A percentile compares a stretch with the other conserved stretches of the same genome.
phyloP scores from a whole-genome alignment of 2,797 vertebrate species.

The Spatula versicolor region DNA sequence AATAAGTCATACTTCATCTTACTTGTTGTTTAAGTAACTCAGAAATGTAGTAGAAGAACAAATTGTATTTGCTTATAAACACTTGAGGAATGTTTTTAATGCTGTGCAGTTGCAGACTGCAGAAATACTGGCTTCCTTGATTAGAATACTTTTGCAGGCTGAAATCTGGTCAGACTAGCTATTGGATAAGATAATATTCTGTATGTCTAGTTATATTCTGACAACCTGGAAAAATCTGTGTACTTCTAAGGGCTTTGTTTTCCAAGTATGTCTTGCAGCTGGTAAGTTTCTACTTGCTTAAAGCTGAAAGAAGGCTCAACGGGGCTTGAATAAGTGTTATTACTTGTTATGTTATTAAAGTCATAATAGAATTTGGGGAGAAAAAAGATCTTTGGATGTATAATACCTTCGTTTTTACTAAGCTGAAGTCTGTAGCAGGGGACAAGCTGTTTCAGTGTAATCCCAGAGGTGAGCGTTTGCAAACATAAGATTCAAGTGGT shows the following conservation, averaged over 20 bases:
- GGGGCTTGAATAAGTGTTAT: neutral
- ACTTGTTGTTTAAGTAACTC: neutral
- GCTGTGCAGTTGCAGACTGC: neutral
- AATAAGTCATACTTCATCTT: neutral
- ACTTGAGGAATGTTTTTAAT: neutral
- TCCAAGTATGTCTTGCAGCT: neutral
- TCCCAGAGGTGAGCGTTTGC: neutral
- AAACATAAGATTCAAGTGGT: neutral
- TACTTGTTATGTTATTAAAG: neutral
- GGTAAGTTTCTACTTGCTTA: neutral
- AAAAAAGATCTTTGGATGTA: neutral
- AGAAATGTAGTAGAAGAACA: neutral
- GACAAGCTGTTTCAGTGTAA: neutral
- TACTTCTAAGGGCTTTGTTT: neutral
- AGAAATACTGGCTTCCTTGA: neutral
- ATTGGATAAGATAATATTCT: fast-evolving
- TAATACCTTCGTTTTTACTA: neutral
- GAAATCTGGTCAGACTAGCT: neutral
- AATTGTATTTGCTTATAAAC: neutral
- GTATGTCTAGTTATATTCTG: neutral
- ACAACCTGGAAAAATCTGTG: neutral
- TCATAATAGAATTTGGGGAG: neutral
- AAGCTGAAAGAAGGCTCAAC: neutral
- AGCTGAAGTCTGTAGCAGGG: neutral
- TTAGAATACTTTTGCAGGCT: neutral